A percentile compares a stretch with the other conserved stretches of the same genome.
These are phyloP conservation scores for Scolopax bukidnonensis DNA, from an alignment of 2,797 vertebrate genomes.

Conservation along the genomic window DNA sequence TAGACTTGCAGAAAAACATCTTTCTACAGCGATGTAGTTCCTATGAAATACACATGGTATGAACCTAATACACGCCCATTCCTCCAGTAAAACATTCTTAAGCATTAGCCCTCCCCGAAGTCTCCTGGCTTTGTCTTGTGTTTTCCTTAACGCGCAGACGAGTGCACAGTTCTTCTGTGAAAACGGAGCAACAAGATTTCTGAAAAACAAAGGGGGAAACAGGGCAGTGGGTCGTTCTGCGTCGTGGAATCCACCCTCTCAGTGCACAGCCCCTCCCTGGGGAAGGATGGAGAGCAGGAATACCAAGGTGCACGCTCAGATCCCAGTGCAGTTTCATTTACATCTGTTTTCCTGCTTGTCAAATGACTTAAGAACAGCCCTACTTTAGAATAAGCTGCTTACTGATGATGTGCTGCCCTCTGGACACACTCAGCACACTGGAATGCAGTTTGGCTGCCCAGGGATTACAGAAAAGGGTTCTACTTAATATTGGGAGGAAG, in stretches of 20 bases:
- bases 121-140: constrained; percentile 70
- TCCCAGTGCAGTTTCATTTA: not conserved
- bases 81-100: constrained; percentile 17
- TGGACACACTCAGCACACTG: rapidly evolving
- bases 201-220: constrained; percentile 52
- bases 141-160: constrained; percentile 75
- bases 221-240: not conserved
- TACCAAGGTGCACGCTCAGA: rapidly evolving
- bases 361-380: not conserved
- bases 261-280: rapidly evolving
- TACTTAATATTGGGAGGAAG: rapidly evolving
- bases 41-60: not conserved
- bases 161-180: constrained; percentile 84
- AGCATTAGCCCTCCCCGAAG: constrained; percentile 81
- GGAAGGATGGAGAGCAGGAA: not conserved
- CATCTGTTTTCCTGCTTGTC: not conserved
- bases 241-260: not conserved
- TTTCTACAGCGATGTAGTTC: not conserved
- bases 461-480: not conserved
- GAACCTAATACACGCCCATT: not conserved
- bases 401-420: not conserved
- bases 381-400: not conserved
- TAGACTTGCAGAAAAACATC: constrained; percentile 7
- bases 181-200: constrained; percentile 87
- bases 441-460: not conserved